Evolutionary conservation across 2,888 invertebrate genomes (phyloP), one percentile per base, ranked within the genome.

Genomic region (Nomada fucata): DNA sequence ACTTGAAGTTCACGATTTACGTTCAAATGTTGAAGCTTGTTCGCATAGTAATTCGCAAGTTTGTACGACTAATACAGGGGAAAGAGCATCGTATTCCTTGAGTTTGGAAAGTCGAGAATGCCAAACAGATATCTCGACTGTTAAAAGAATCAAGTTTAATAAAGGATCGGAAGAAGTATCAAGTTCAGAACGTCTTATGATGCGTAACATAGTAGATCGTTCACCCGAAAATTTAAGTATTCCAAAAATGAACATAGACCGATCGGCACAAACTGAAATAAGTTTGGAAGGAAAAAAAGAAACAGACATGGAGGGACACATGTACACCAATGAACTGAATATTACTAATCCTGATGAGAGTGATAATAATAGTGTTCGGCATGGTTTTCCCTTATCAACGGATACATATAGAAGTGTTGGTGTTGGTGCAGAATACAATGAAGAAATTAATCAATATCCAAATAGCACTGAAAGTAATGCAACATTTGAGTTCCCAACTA

Each of bases 351-450:
- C 90, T 0, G 90, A 91, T 36, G 89, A 91, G 61, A 91, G 89
- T 50, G 90, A 91, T 63, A 87, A 83, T 44, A 88, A 86, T 23
- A 90, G 91, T 76, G 86, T 89, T 0, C 86, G 89, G 47, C 90
- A 90, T 0, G 89, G 90, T 86, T 90, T 90, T 80, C 84, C 84
- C 60, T 86, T 91, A 47, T 85, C 92, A 10, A 90, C 89, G 18
- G 92, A 90, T 75, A 90, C 91, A 78, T 91, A 88, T 69, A 89
- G 93, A 70, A 93, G 93, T 65, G 93, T 93, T 18, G 93, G 93
- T 9, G 93, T 93, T 11, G 93, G 93, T 9, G 93, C 93, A 4
- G 93, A 93, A 75, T 92, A 90, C 67, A 90, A 91, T 65, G 93
- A 93, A 71, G 80, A 86, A 36, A 64, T 68, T 5, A 84, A 88